Percentiles rank a stretch among this genome's conserved stretches.
Evolutionary conservation across 2,797 vertebrate genomes (phyloP).

Genomic region (Danio aesculapii): DNA sequence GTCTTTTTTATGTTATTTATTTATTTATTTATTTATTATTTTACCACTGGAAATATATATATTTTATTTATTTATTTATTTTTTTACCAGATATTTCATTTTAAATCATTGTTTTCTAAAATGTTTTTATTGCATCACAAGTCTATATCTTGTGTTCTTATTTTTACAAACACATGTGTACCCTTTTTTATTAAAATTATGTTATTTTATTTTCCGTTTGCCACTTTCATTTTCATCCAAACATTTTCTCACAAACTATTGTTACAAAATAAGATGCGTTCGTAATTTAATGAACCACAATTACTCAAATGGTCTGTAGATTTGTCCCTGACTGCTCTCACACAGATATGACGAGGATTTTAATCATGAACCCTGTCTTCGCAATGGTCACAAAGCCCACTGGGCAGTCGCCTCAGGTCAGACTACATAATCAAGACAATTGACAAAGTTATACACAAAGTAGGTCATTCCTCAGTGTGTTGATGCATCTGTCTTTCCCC

Average conservation of each 20-base stretch:
- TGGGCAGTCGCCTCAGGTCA: slow-evolving; percentile 90
- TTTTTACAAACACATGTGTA: no score
- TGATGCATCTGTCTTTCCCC: slow-evolving; percentile 6
- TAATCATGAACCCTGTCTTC: slow-evolving; percentile 89
- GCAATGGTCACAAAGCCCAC: slow-evolving; percentile 86
- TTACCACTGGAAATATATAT: no score
- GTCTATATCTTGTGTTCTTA: no score
- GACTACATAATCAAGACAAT: slow-evolving; percentile 15
- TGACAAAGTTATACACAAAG: background rate
- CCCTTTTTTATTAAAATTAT: no score
- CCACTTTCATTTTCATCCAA: no score
- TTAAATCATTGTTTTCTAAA: no score
- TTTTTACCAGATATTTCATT: no score
- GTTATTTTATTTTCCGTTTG: no score
- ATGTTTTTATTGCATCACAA: no score
- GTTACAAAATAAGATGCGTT: background rate
- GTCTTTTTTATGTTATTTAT: no score
- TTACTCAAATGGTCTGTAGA: background rate
- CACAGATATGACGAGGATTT: slow-evolving; percentile 91
- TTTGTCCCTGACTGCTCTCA: slow-evolving; percentile 64
- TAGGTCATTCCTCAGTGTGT: background rate
- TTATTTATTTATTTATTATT: no score
- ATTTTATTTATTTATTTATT: no score
- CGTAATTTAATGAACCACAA: background rate
- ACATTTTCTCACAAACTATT: background rate